Conservation (phyloP, 2,797 vertebrate genomes). For the Enteromius mattozi region DNA sequence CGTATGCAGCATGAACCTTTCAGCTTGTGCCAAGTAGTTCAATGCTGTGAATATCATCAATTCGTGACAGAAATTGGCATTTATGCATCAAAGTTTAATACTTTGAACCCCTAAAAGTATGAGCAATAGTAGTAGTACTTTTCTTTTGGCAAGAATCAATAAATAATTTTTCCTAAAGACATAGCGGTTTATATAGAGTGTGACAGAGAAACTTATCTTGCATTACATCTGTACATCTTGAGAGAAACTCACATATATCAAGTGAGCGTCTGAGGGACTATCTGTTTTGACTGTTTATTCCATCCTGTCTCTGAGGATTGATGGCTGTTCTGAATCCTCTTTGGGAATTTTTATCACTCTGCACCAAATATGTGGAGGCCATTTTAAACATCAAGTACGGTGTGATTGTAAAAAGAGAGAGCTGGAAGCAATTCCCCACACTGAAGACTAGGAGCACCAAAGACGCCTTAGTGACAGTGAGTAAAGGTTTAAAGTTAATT, state of each 20-base stretch:
- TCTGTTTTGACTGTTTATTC: constrained; percentile 39
- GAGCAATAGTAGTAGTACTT: constrained; percentile 10
- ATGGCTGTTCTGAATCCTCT: constrained; percentile 27
- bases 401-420: constrained; percentile 2
- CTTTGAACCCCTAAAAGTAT: not conserved
- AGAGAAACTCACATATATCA: constrained; percentile 26
- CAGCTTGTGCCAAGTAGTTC: not conserved
- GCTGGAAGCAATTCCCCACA: constrained; percentile 4
- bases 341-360: constrained; percentile 24
- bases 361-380: constrained; percentile 26
- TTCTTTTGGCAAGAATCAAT: not conserved
- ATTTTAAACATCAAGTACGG: constrained; percentile 37
- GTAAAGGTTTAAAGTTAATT: not conserved
- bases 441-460: not conserved
- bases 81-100: not conserved
- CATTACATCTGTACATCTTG: constrained; percentile 28
- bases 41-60: not conserved
- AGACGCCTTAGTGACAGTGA: not conserved
- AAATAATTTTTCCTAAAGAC: not conserved
- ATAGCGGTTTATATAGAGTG: not conserved
- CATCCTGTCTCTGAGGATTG: constrained; percentile 27
- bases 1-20: not conserved
- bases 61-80: not conserved
- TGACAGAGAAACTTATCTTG: constrained; percentile 18
- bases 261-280: constrained; percentile 13